Percentiles rank a stretch among this genome's conserved stretches.
phyloP scores from a whole-genome alignment of 2,113 vertebrate species.

The Alligator mississippiensis region DNA sequence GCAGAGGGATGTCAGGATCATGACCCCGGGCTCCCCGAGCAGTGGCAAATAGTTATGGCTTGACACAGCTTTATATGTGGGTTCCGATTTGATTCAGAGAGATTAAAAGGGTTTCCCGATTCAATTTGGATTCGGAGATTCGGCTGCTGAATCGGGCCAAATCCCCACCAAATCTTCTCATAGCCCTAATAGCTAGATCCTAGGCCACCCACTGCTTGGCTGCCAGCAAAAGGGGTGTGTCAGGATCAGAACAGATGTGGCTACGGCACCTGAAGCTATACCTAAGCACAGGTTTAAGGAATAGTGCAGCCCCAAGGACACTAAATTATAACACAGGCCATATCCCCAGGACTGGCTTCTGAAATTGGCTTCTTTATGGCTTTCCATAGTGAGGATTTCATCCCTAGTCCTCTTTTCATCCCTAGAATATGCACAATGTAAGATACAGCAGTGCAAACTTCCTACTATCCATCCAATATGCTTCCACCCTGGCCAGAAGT shows the following conservation, averaged over 20 bases:
- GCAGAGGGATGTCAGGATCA: no score
- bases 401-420: not conserved
- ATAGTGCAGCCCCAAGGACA: not conserved
- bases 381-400: accelerated
- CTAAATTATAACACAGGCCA: not conserved
- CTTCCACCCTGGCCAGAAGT: not conserved
- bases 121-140: no score
- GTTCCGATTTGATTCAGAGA: no score
- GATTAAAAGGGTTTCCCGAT: no score
- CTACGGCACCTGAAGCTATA: not conserved
- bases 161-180: no score
- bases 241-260: not conserved
- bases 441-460: not conserved
- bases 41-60: no score
- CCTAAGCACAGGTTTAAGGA: not conserved
- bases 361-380: not conserved
- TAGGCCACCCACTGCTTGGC: not conserved
- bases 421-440: accelerated
- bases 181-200: not conserved
- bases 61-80: no score
- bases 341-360: not conserved
- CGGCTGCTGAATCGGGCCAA: no score
- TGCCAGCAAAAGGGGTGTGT: not conserved
- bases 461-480: not conserved
- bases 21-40: no score